A percentile compares a stretch with the other conserved stretches of the same genome.
Conservation (phyloP, 2,888 invertebrate genomes). For the Spodoptera littoralis region DNA sequence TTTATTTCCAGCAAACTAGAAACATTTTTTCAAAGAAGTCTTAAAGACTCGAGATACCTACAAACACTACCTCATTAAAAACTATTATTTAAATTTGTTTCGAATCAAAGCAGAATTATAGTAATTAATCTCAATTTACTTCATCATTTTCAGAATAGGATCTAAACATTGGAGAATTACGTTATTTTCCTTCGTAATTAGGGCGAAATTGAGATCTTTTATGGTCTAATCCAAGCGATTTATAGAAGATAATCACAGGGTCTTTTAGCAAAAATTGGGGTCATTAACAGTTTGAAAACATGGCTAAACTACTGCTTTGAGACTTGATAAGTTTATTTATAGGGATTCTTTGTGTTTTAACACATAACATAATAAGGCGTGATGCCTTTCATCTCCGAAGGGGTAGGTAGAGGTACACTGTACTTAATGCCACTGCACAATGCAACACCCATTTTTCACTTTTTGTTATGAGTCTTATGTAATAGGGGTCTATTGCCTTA, state of each 20-base stretch:
- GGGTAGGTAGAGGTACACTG: no score
- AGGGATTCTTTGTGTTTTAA: no score
- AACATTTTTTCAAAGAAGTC: not conserved
- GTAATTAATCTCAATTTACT: constrained; percentile 32
- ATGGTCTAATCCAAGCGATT: constrained; percentile 33
- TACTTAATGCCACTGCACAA: no score
- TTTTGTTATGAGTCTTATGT: no score
- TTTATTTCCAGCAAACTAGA: not conserved
- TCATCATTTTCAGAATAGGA: constrained; percentile 30
- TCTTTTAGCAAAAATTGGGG: constrained; percentile 19
- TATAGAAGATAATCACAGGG: constrained; percentile 37
- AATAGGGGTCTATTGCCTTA: no score
- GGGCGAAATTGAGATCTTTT: constrained; percentile 40
- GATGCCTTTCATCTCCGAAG: no score
- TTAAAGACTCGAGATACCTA: not conserved
- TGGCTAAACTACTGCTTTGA: not conserved
- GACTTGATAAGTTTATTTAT: no score
- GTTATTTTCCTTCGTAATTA: constrained; percentile 32
- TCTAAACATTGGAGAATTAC: constrained; percentile 30
- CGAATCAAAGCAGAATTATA: constrained; percentile 20
- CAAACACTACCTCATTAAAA: constrained; percentile 19
- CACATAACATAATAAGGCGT: no score
- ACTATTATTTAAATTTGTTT: constrained; percentile 31
- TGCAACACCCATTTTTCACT: no score
- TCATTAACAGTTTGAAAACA: constrained; percentile 1